These are phyloP conservation scores for Ardeotis arabs DNA, from an alignment of 2,113 vertebrate species.

Conservation along the genomic window DNA sequence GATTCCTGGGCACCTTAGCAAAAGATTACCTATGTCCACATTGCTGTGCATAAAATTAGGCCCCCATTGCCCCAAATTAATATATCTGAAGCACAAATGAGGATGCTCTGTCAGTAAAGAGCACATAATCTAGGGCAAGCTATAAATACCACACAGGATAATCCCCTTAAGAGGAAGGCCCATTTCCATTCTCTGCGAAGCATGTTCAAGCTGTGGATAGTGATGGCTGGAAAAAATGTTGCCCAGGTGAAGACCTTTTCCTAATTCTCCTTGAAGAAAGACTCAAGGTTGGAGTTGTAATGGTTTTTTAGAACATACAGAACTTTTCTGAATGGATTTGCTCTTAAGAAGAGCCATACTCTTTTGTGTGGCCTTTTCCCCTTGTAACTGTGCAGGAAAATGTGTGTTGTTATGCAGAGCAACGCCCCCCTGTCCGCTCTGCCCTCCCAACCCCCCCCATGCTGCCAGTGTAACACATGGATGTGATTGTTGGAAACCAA, in stretches of 20 bases:
- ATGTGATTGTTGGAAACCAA: background rate
- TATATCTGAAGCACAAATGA: background rate
- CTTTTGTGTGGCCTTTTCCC: background rate
- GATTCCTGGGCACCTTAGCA: background rate
- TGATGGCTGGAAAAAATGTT: background rate
- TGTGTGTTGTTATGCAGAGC: background rate
- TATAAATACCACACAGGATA: background rate
- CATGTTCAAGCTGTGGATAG: background rate
- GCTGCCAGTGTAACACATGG: constrained; percentile 47
- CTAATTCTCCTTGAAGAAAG: background rate
- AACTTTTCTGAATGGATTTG: background rate
- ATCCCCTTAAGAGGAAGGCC: background rate
- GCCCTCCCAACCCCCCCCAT: fast-evolving
- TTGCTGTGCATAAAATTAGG: background rate
- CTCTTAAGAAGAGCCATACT: background rate
- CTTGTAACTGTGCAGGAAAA: background rate
- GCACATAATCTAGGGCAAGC: background rate
- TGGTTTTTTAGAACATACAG: background rate
- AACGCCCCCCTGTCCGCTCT: background rate
- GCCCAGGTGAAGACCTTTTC: background rate
- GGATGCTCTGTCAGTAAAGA: background rate
- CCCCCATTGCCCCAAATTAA: background rate
- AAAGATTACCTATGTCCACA: background rate
- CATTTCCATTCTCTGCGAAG: background rate
- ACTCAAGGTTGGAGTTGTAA: background rate